Evolutionary conservation across 2,797 vertebrate species (phyloP).

Genomic region (Clamator glandarius): DNA sequence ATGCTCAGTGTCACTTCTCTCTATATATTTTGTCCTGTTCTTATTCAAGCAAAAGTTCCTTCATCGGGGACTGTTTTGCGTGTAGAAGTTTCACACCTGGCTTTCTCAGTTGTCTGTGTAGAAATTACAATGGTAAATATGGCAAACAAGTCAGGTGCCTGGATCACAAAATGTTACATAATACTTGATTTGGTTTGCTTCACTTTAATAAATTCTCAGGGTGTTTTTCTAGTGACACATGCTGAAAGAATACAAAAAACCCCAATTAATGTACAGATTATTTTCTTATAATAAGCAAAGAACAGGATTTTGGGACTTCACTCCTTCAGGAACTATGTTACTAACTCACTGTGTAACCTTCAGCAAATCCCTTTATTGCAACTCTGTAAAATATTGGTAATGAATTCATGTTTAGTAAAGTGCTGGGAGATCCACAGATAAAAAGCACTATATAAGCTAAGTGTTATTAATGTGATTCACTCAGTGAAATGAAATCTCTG

Average conservation of each 20-base stretch:
- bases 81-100: not conserved
- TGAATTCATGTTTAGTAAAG: conserved; percentile 69
- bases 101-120: not conserved
- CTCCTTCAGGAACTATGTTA: conserved; percentile 26
- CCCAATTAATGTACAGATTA: not conserved
- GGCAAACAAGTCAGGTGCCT: not conserved
- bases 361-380: conserved; percentile 65
- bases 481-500: conserved; percentile 69
- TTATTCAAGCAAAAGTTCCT: not conserved
- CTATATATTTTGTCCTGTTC: accelerated
- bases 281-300: conserved; percentile 7
- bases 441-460: conserved; percentile 66
- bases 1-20: not conserved
- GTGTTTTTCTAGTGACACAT: not conserved
- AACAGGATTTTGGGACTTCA: conserved; percentile 35
- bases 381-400: conserved; percentile 66
- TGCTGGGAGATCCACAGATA: conserved; percentile 59
- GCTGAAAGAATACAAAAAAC: not conserved
- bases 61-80: not conserved
- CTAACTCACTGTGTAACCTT: conserved; percentile 55
- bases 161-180: not conserved
- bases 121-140: not conserved
- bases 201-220: not conserved
- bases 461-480: conserved; percentile 71
- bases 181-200: not conserved